Evolutionary conservation across 2,113 vertebrate genomes (phyloP), one percentile per base, ranked within the genome.

Genomic region (Oxyura jamaicensis): DNA sequence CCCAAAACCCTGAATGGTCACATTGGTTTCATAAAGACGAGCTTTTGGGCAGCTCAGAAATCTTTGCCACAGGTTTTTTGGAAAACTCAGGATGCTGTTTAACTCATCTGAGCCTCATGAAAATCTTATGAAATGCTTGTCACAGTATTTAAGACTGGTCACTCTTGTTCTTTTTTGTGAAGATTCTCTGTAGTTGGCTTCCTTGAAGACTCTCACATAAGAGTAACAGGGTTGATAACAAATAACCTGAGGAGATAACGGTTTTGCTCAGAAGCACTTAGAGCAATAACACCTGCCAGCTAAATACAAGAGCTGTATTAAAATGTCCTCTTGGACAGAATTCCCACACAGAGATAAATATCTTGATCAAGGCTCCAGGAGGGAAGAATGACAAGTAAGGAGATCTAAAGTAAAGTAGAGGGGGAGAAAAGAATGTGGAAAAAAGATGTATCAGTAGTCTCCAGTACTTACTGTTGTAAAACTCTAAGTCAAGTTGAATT

Each of bases 231-330:
- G 36, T 8, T 53, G 46, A 77, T 17, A 81, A n/a, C 21, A 68
- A 77, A 25, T 46, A 22, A 8, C 17, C 28, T 1, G 0, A 17
- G 0, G 1, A 35, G 18, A 69, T n/a, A 59, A 36, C 3, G 14
- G 15, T 36, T n/a, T 44, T 74, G 11, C 46, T 78, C 36, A 81
- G 50, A 88, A 86, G 58, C 68, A 91, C 44, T n/a, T 36, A 23
- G 31, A 88, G 18, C n/a, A 73, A 4, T 65, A 83, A 42, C 33
- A 60, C 4, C 39, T 93, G 13, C 18, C 88, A 56, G 20, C 68
- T 67, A 90, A 91, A 91, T 13, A 69, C 6, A 80, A 86, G 15
- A 83, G 4, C 35, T 77, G 26, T 62, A 42, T 50, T 65, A 41
- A 86, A 69, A 69, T 53, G 18, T 52, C 3, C 0, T 23, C 3